These are phyloP conservation scores for Sphecodes monilicornis DNA, from an alignment of 2,888 invertebrate genomes.

Conservation along the genomic window DNA sequence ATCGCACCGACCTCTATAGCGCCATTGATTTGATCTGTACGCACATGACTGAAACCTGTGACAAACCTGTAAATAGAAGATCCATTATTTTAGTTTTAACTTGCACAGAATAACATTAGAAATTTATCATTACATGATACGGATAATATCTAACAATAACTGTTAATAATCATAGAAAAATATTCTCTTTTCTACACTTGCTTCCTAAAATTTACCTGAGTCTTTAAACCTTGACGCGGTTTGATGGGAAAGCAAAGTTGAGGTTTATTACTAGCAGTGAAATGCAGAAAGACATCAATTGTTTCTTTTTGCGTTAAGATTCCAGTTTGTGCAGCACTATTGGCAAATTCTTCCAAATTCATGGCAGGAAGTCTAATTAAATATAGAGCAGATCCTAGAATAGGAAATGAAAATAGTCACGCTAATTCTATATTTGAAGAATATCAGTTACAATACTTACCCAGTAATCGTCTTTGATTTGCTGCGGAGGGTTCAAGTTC, in stretches of 20 bases:
- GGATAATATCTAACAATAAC: not conserved
- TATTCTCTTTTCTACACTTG: not conserved
- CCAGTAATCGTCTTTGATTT: slow-evolving; percentile 86
- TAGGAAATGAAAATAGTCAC: slow-evolving; percentile 42
- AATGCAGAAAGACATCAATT: slow-evolving; percentile 97
- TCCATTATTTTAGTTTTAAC: not conserved
- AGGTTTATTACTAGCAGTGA: slow-evolving; percentile 95
- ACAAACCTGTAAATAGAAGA: slow-evolving; percentile 88
- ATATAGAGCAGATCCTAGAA: slow-evolving; percentile 88
- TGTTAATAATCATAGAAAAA: not conserved
- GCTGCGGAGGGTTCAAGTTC: slow-evolving; percentile 92
- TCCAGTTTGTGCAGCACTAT: slow-evolving; percentile 96
- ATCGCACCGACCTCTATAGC: slow-evolving; percentile 97
- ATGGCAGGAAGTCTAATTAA: slow-evolving; percentile 97
- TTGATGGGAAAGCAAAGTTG: slow-evolving; percentile 92
- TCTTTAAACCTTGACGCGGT: slow-evolving; percentile 94
- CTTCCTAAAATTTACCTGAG: slow-evolving; percentile 88
- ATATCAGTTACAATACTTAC: slow-evolving; percentile 60
- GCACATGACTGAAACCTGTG: slow-evolving; percentile 98
- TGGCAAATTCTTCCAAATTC: slow-evolving; percentile 97
- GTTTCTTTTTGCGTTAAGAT: slow-evolving; percentile 97
- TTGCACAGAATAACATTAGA: not conserved
- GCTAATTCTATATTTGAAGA: not conserved
- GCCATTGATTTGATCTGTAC: slow-evolving; percentile 98
- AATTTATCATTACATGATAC: not conserved